These are phyloP conservation scores for Siniperca undulata DNA, from an alignment of 2,797 vertebrate species.

Conservation along the genomic window DNA sequence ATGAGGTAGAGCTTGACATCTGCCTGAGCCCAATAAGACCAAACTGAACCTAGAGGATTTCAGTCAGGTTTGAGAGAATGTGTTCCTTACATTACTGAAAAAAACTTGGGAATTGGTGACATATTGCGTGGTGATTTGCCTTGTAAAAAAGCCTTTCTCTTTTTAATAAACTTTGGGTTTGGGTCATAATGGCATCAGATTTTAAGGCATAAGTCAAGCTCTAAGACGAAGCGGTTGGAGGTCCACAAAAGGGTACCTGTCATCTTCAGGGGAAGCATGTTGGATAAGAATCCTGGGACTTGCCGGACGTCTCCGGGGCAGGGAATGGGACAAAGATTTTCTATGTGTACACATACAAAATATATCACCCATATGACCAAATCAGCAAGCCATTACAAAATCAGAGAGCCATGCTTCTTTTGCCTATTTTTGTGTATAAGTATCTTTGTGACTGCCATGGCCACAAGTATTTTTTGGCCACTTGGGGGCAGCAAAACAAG, in stretches of 20 bases:
- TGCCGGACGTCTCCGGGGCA: constrained; percentile 95
- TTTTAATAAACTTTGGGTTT: constrained; percentile 21
- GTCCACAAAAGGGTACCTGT: constrained; percentile 92
- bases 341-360: constrained; percentile 79
- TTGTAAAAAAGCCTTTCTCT: neutral
- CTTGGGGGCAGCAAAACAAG: neutral
- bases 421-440: neutral
- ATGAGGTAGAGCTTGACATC: constrained; percentile 73
- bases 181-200: constrained; percentile 41
- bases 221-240: constrained; percentile 51
- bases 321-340: constrained; percentile 89
- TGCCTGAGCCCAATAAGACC: constrained; percentile 64
- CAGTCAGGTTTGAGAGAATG: constrained; percentile 15
- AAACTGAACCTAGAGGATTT: constrained; percentile 31
- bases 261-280: constrained; percentile 97
- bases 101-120: neutral
- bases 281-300: constrained; percentile 99
- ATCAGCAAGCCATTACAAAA: constrained; percentile 37
- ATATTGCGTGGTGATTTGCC: neutral
- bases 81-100: neutral
- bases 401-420: constrained; percentile 23
- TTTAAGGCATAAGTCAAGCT: constrained; percentile 76
- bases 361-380: constrained; percentile 60
- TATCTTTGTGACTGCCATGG: neutral
- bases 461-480: neutral